These are phyloP conservation scores for Triplophysa bombifrons DNA, from an alignment of 2,797 vertebrate genomes.

Conservation along the genomic window DNA sequence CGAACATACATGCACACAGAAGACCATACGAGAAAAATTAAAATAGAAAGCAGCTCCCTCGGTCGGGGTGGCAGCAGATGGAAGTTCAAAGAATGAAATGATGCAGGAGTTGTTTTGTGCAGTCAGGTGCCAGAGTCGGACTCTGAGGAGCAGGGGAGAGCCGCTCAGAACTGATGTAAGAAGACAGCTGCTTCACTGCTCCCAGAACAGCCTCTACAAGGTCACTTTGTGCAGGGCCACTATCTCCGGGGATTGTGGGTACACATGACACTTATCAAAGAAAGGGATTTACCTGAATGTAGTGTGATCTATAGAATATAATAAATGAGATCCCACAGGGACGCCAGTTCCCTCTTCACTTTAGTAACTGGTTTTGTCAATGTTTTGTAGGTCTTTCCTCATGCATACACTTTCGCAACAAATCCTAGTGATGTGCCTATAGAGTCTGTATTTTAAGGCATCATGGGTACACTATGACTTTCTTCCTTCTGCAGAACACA, in stretches of 20 bases:
- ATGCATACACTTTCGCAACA: background rate
- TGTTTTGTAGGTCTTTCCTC: background rate
- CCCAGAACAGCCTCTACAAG: constrained; percentile 75
- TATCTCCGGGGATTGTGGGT: constrained; percentile 49
- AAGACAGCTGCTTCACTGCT: constrained; percentile 79
- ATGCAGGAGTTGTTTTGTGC: constrained; percentile 81
- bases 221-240: constrained; percentile 71
- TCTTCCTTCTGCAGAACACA: too few species aligned
- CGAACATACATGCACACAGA: constrained; percentile 61
- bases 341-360: background rate
- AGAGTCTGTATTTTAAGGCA: background rate
- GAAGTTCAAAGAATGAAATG: constrained; percentile 81
- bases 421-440: background rate
- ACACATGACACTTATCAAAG: constrained; percentile 55
- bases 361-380: background rate
- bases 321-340: constrained; percentile 26
- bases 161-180: constrained; percentile 72
- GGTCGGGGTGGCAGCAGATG: constrained; percentile 83
- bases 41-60: constrained; percentile 82
- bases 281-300: constrained; percentile 41
- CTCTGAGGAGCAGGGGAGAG: constrained; percentile 74
- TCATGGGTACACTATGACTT: too few species aligned
- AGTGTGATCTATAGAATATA: constrained; percentile 23
- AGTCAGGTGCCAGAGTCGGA: constrained; percentile 77
- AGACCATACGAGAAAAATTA: constrained; percentile 75